Evolutionary conservation across 2,113 vertebrate genomes (phyloP).

Genomic region (Narcine bancroftii): DNA sequence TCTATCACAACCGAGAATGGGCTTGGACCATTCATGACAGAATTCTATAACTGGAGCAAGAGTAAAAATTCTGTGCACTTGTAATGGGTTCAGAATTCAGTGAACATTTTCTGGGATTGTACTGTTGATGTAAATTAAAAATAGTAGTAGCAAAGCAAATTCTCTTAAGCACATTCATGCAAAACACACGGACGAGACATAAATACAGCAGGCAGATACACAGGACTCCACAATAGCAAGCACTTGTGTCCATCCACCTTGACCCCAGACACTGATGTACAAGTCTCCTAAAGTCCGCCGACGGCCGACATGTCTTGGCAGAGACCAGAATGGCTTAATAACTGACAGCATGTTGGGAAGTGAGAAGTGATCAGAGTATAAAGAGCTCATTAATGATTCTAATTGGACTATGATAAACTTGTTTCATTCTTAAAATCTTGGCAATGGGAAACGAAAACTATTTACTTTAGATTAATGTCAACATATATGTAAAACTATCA

Average conservation of each 20-base stretch:
- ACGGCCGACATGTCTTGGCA: conserved; percentile 81
- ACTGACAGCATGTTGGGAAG: conserved; percentile 69
- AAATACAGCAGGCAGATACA: conserved; percentile 17
- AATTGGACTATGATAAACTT: neutral
- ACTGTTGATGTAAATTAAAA: neutral
- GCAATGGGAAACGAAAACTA: neutral
- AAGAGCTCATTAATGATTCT: conserved; percentile 33
- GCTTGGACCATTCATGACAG: neutral
- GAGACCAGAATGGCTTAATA: conserved; percentile 89
- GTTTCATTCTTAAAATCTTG: neutral
- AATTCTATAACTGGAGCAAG: neutral
- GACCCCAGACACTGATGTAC: conserved; percentile 84
- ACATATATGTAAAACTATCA: neutral
- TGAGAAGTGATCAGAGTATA: conserved; percentile 53
- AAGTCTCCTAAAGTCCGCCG: conserved; percentile 95
- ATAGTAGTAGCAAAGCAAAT: neutral
- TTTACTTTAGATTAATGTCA: neutral
- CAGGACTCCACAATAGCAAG: neutral
- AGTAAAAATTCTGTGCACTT: neutral
- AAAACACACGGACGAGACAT: neutral
- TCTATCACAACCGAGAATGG: neutral
- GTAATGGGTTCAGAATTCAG: neutral
- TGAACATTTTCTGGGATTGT: neutral
- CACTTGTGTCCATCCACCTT: conserved; percentile 72
- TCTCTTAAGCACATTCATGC: conserved; percentile 22